Evolutionary conservation across 2,888 invertebrate species (phyloP).

Genomic region (Chaitophorus viminalis): DNA sequence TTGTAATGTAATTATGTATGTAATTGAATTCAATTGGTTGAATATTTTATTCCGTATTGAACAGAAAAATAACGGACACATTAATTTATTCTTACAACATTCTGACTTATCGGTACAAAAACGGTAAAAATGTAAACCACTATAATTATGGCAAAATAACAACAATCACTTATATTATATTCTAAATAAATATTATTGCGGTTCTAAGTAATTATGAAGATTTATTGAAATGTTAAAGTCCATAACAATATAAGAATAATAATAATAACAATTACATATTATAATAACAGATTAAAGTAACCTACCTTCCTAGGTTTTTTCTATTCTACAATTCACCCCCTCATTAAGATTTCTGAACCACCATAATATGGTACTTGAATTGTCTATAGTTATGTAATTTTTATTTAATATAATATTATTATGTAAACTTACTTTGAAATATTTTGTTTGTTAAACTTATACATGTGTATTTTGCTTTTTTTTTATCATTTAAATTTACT

Average conservation of each 20-base stretch:
- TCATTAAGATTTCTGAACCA: not conserved
- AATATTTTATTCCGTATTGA: not conserved
- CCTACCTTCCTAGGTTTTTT: not conserved
- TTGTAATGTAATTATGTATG: not conserved
- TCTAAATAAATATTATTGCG: not conserved
- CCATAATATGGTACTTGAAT: not conserved
- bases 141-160: not conserved
- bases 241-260: not conserved
- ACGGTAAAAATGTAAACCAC: not conserved
- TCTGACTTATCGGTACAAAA: not conserved
- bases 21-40: not conserved
- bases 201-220: not conserved
- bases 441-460: slow-evolving; percentile 18
- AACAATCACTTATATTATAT: too few relatives aligned
- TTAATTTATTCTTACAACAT: not conserved
- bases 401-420: slow-evolving; percentile 15
- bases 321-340: not conserved
- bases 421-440: not conserved
- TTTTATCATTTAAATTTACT: slow-evolving; percentile 23
- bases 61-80: not conserved
- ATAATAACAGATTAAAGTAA: not conserved
- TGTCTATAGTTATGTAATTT: not conserved
- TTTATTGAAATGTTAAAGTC: not conserved
- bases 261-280: not conserved
- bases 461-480: slow-evolving; percentile 14